These are phyloP conservation scores for Sebastes variabilis DNA, from an alignment of 2,797 vertebrate genomes.

Conservation along the genomic window DNA sequence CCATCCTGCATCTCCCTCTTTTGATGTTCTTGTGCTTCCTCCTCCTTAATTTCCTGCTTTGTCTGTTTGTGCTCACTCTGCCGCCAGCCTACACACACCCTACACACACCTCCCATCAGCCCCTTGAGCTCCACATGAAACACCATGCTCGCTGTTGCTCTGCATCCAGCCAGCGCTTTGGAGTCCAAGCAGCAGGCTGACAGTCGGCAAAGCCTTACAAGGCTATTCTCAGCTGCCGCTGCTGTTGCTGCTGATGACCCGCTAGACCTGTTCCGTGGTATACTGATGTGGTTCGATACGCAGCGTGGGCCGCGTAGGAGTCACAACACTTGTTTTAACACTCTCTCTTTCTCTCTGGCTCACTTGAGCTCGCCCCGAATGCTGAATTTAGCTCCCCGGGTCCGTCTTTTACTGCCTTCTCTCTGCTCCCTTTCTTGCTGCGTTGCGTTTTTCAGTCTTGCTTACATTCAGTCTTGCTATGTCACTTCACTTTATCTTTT, in stretches of 20 bases:
- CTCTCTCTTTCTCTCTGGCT: constrained; percentile 52
- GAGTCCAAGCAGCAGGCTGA: constrained; percentile 61
- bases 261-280: constrained; percentile 65
- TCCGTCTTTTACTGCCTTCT: constrained; percentile 58
- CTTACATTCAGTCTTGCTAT: constrained; percentile 53
- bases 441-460: constrained; percentile 48
- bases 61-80: constrained; percentile 54
- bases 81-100: constrained; percentile 57
- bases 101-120: constrained; percentile 60
- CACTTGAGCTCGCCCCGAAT: constrained; percentile 57
- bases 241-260: constrained; percentile 72
- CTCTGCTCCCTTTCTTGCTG: constrained; percentile 51
- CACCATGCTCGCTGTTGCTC: constrained; percentile 43
- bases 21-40: constrained; percentile 59
- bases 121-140: constrained; percentile 66
- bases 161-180: constrained; percentile 55
- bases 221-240: constrained; percentile 75
- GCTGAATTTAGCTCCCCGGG: constrained; percentile 64
- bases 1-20: constrained; percentile 26
- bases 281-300: constrained; percentile 75
- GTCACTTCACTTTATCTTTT: constrained; percentile 37
- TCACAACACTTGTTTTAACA: constrained; percentile 75
- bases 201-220: constrained; percentile 74
- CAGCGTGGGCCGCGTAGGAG: constrained; percentile 75
- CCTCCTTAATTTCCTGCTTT: constrained; percentile 56